phyloP scores from a whole-genome alignment of 1,140 invertebrate species.

The Drosophila parvula region DNA sequence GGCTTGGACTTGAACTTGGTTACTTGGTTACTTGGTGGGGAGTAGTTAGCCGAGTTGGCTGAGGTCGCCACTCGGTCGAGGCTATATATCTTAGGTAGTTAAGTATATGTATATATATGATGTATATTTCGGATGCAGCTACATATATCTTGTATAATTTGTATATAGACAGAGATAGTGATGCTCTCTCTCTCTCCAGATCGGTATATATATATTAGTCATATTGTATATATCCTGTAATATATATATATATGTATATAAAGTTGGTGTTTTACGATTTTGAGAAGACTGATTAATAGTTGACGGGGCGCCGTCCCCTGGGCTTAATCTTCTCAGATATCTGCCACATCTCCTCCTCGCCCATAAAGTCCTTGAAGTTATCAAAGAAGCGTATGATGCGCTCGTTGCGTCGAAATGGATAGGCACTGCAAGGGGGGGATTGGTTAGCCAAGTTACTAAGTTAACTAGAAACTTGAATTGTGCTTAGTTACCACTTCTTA shows the following conservation, averaged over 20 bases:
- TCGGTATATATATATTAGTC: constrained; percentile 21
- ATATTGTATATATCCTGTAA: constrained; percentile 27
- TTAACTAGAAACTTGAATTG: not conserved
- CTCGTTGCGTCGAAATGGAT: constrained; percentile 95
- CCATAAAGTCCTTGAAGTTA: constrained; percentile 97
- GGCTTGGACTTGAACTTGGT: not conserved
- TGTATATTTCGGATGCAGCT: constrained; percentile 47
- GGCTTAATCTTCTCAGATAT: constrained; percentile 98
- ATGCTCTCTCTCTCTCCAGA: constrained; percentile 17
- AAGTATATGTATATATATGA: constrained; percentile 4
- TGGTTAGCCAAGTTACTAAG: constrained; percentile 34
- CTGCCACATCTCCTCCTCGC: constrained; percentile 99
- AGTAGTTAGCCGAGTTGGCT: constrained; percentile 25
- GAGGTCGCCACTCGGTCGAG: constrained; percentile 27
- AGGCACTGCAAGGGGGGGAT: constrained; percentile 85
- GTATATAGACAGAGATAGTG: constrained; percentile 51
- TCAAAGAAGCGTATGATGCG: constrained; percentile 97
- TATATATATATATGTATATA: constrained; percentile 50
- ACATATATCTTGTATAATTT: constrained; percentile 38
- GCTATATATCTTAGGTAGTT: constrained; percentile 33
- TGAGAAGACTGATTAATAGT: constrained; percentile 70
- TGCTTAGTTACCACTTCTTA: constrained; percentile 91
- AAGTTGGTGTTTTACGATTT: constrained; percentile 48
- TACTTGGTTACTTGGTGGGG: constrained; percentile 35
- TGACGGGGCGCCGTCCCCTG: constrained; percentile 85